Base-by-base conservation (phyloP, 2,888 invertebrate species). In the Balanococcus diminutus region DNA sequence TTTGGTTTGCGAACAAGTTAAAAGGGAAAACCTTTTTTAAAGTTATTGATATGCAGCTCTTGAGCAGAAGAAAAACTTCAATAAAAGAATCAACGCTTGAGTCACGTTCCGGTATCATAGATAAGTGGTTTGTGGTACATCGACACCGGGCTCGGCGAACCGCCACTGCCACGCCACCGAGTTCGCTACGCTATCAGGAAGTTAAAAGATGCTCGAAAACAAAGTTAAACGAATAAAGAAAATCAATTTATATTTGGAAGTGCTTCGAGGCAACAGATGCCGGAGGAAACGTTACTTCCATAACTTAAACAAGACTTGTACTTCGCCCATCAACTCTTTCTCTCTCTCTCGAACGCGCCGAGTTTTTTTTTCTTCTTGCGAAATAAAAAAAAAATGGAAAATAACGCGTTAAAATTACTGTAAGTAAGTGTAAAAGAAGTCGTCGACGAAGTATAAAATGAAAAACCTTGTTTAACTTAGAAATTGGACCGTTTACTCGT, bases 21-120 rank as follows among this genome's bases (percentile, higher is more conserved):
- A 75, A 75, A 32, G 36, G 19, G 75, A 32, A 75, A 75, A 32
- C 31, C 32, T 32, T 75, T 32, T 31, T 31, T 32, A 32, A 75
- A 75, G 75, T 75, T 75, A 75, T 75, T 75, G 75, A 75, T 75
- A 75, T 75, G 75, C 75, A 75, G 75, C 75, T 75, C 75, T 75
- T 75, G 75, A 32, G 75, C 32, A 32, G 11, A 75, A 32, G 75
- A 75, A 75, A 75, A 75, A 75, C 75, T 75, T 75, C 75, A 75
- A 75, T 75, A 75, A 75, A 75, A 75, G 75, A 75, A 75, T 75
- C 75, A 75, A 32, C 75, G 75, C 75, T 75, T 75, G n/a, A 75
- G 75, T 75, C 75, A 75, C 75, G 75, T 75, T 75, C 75, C 75
- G 75, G 32, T 75, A 75, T 75, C 75, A 75, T 75, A 75, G 75